Evolutionary conservation across 2,113 vertebrate genomes (phyloP).

Genomic region (Clarias gariepinus): DNA sequence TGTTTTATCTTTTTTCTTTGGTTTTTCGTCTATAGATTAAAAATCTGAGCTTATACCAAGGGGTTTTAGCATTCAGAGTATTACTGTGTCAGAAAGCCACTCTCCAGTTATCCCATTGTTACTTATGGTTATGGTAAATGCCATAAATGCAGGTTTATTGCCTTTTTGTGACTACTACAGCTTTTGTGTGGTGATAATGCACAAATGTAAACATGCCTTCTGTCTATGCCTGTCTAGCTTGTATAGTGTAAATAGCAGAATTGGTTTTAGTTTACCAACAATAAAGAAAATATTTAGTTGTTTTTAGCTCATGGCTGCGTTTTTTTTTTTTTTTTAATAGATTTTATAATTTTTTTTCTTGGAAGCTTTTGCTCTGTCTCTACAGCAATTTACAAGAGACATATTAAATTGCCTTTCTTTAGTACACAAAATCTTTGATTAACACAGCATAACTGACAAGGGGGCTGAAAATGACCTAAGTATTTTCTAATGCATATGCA

Average conservation of each 20-base stretch:
- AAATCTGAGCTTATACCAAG: neutral
- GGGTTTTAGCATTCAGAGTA: neutral
- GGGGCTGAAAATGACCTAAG: neutral
- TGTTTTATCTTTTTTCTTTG: neutral
- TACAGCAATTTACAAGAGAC: neutral
- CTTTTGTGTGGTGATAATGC: conserved; percentile 46
- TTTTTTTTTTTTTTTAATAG: neutral
- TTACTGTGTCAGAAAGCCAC: neutral
- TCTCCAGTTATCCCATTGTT: neutral
- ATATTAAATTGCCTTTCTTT: neutral
- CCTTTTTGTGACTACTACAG: conserved; percentile 18
- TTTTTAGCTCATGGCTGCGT: conserved; percentile 65
- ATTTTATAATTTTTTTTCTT: neutral
- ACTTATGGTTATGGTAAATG: conserved; percentile 23
- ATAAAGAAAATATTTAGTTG: conserved; percentile 75
- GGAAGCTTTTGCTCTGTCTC: neutral
- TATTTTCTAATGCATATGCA: neutral
- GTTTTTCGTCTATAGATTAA: neutral
- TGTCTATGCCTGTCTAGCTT: conserved; percentile 73
- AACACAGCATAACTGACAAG: neutral
- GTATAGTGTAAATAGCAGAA: conserved; percentile 80
- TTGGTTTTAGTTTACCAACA: conserved; percentile 75
- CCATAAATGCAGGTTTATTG: conserved; percentile 29
- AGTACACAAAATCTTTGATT: neutral
- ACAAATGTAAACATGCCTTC: conserved; percentile 74